phyloP scores from a whole-genome alignment of 2,113 vertebrate genomes.

The Clarias magur region DNA sequence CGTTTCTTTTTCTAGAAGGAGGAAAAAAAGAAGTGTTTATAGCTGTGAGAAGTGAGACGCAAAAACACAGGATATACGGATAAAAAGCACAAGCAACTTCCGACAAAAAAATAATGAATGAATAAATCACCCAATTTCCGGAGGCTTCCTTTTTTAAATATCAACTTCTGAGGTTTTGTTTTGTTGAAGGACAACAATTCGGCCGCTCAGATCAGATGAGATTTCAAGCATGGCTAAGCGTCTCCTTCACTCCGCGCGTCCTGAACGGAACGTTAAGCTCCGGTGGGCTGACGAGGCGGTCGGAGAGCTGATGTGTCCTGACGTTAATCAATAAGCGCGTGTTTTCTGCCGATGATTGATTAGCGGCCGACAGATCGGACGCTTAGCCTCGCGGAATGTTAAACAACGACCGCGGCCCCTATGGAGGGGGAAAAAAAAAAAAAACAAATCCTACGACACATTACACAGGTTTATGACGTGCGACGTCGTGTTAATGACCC shows the following conservation, averaged over 20 bases:
- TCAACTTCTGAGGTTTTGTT: not conserved
- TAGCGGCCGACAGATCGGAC: conserved; percentile 52
- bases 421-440: not conserved
- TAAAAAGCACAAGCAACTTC: not conserved
- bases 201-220: conserved; percentile 63
- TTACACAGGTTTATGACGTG: not conserved
- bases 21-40: too few species aligned
- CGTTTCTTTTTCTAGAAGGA: too few species aligned
- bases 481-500: not conserved
- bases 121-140: not conserved
- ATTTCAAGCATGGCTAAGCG: conserved; percentile 69
- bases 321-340: conserved; percentile 71
- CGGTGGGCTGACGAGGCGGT: conserved; percentile 68
- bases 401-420: not conserved
- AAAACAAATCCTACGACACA: too few species aligned
- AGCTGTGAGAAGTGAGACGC: too few species aligned
- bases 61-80: too few species aligned
- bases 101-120: not conserved
- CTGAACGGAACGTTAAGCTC: conserved; percentile 51
- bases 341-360: conserved; percentile 66
- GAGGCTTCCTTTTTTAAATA: not conserved
- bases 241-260: conserved; percentile 56
- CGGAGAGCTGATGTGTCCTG: conserved; percentile 69
- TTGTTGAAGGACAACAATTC: conserved; percentile 40
- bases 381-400: conserved; percentile 43